Conservation (phyloP, 2,888 invertebrate species). For the Eristalis tenax region DNA sequence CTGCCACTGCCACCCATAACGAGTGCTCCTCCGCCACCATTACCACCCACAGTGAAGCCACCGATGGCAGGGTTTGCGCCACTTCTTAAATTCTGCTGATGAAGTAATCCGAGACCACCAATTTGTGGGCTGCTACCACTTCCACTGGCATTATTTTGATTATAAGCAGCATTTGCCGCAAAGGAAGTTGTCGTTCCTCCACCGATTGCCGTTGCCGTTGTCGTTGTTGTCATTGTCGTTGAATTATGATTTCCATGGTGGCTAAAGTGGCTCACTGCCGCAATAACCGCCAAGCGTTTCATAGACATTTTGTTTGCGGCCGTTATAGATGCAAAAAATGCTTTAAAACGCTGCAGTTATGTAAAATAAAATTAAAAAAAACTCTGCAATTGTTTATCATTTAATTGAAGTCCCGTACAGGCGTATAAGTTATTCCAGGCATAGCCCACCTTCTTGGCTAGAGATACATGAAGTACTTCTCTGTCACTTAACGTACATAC, state of each 20-base stretch:
- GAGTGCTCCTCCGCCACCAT: constrained; percentile 68
- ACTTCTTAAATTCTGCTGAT: constrained; percentile 77
- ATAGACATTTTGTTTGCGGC: constrained; percentile 83
- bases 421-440: neutral
- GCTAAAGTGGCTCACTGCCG: constrained; percentile 79
- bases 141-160: constrained; percentile 82
- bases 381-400: constrained; percentile 37
- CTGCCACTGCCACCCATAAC: constrained; percentile 53
- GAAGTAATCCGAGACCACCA: constrained; percentile 78
- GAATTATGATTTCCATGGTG: constrained; percentile 73
- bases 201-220: constrained; percentile 49
- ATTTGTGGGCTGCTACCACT: constrained; percentile 81
- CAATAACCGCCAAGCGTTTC: constrained; percentile 84
- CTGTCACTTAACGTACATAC: constrained; percentile 50
- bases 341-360: neutral
- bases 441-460: neutral
- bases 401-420: constrained; percentile 20
- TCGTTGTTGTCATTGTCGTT: constrained; percentile 70
- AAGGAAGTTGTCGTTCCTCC: constrained; percentile 60
- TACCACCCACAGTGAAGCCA: constrained; percentile 65
- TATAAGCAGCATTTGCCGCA: constrained; percentile 41
- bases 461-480: neutral
- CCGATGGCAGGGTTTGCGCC: constrained; percentile 58
- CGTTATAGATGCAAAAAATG: constrained; percentile 7
- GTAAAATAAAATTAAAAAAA: neutral